These are phyloP conservation scores for Pediacus dermestoides DNA, from an alignment of 2,888 invertebrate genomes.

Conservation along the genomic window DNA sequence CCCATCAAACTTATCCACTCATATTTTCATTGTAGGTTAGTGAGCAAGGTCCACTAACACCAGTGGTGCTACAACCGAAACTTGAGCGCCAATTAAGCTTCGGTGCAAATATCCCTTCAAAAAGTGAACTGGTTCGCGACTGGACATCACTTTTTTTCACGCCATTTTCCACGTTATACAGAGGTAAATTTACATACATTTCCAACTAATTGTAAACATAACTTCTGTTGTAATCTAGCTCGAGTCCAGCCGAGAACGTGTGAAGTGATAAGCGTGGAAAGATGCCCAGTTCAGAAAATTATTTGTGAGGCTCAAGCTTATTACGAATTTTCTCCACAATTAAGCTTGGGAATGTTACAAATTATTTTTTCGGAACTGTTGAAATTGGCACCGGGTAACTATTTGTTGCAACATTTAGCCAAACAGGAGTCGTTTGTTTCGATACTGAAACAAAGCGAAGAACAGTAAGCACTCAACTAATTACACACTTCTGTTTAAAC, in stretches of 20 bases:
- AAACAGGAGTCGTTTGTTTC: constrained; percentile 38
- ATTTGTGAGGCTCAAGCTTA: constrained; percentile 34
- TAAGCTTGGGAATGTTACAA: constrained; percentile 37
- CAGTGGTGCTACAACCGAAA: constrained; percentile 39
- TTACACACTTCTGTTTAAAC: neutral
- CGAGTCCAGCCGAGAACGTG: constrained; percentile 28
- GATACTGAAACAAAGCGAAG: constrained; percentile 26
- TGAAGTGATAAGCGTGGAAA: constrained; percentile 38
- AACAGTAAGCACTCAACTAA: constrained; percentile 17
- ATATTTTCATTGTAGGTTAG: constrained; percentile 3
- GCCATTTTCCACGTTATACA: constrained; percentile 39
- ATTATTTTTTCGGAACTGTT: constrained; percentile 33
- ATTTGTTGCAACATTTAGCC: constrained; percentile 37
- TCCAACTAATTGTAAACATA: constrained; percentile 7
- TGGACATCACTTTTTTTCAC: constrained; percentile 42
- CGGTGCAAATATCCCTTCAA: constrained; percentile 37
- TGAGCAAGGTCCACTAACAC: constrained; percentile 25
- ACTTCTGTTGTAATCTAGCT: constrained; percentile 27
- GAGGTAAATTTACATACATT: constrained; percentile 31
- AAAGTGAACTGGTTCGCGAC: constrained; percentile 37
- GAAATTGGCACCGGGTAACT: constrained; percentile 34
- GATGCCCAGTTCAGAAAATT: constrained; percentile 37
- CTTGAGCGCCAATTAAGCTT: constrained; percentile 40
- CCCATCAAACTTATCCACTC: too few relatives aligned
- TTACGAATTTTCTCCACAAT: constrained; percentile 35